A percentile compares a stretch with the other conserved stretches of the same genome.
Conservation (phyloP, 2,113 vertebrate species). For the Lagopus muta region DNA sequence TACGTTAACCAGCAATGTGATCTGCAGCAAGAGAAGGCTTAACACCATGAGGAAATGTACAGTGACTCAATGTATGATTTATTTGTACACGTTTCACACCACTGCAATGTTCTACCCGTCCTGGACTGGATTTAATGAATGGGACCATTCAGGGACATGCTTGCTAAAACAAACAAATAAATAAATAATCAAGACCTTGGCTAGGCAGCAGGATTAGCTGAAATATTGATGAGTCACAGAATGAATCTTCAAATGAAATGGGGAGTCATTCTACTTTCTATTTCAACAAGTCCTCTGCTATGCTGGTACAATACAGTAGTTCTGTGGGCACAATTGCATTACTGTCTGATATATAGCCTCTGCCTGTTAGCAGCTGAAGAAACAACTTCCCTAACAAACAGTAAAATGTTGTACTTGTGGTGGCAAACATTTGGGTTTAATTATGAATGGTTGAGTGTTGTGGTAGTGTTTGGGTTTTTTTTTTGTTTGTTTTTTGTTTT, state of each 20-base stretch:
- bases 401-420: neutral
- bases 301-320: neutral
- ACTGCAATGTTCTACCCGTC: neutral
- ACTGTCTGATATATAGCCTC: neutral
- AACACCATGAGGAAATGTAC: rapidly evolving
- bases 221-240: neutral
- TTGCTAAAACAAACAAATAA: neutral
- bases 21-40: neutral
- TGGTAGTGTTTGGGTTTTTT: rapidly evolving
- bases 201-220: neutral
- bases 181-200: neutral
- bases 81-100: neutral
- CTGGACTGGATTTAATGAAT: neutral
- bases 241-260: neutral
- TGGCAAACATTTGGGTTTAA: neutral
- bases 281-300: neutral
- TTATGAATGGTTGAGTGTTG: neutral
- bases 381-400: neutral
- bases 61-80: neutral
- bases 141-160: neutral
- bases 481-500: neutral
- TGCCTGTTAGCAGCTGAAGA: neutral
- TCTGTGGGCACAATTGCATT: neutral
- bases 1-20: neutral
- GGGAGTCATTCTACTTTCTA: neutral